Base-by-base conservation (phyloP, 2,113 vertebrate genomes). In the Steatornis caripensis region DNA sequence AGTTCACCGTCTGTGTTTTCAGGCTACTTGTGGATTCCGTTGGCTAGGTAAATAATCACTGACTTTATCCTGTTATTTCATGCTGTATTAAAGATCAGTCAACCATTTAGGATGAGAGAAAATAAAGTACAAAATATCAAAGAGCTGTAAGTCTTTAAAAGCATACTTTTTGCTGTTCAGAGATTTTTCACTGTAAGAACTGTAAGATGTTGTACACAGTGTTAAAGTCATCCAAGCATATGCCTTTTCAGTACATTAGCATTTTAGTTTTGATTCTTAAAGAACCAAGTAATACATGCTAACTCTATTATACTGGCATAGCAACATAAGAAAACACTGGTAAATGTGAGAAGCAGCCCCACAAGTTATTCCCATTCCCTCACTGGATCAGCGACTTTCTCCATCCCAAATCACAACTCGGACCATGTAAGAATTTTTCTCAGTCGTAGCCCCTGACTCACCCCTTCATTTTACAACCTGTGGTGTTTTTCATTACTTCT, bases 21-120 rank as follows among this genome's bases (percentile, higher is more conserved):
- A 93, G 98, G 98, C 76, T 41, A 89, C 77, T 87, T 97, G 77
- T 97, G 96, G 97, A 93, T 98, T 87, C 88, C 97, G 10, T 55
- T 98, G 83, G 72, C 85, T 71, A 91, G 95, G 98, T 98, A 97
- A 97, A 69, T 96, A 92, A 92, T 72, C 71, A 91, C 46, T 70
- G 64, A 69, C 76, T 83, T 90, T 58, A 84, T 98, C 55, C 85
- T 96, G 64, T 97, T 98, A 78, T 76, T 98, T 76, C 96, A 95
- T 95, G 97, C 97, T 86, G 17, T 87, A 81, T 95, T 93, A 92
- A 76, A 93, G 75, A 95, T 88, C 53, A 94, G 58, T 84, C 81
- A 62, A 27, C 45, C 43, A 32, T 81, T 83, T 85, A 87, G 51
- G 48, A 62, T 62, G 60, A 82, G 60, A 81, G 46, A 58, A 94